Percentiles rank a stretch among this genome's conserved stretches.
These are phyloP conservation scores for Ophion obscuratus DNA, from an alignment of 2,888 invertebrate genomes.

Conservation along the genomic window DNA sequence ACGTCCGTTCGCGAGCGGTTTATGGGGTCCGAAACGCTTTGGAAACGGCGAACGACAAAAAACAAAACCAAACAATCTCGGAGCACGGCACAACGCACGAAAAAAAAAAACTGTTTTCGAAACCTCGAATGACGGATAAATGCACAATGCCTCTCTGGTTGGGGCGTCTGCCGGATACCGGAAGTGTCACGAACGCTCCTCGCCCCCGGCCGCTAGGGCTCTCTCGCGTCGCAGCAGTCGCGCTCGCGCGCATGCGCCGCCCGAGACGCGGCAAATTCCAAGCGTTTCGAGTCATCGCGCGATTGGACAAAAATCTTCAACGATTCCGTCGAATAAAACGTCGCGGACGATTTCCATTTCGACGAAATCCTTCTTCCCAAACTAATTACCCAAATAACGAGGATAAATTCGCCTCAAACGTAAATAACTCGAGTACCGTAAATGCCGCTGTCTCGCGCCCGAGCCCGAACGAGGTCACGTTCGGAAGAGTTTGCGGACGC, in stretches of 20 bases:
- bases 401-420: not conserved
- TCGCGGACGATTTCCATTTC: not conserved
- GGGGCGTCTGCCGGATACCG: constrained; percentile 73
- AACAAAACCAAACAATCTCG: constrained; percentile 23
- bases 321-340: not conserved
- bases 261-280: constrained; percentile 21
- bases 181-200: constrained; percentile 57
- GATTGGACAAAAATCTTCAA: not conserved
- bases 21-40: not conserved
- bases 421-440: not conserved
- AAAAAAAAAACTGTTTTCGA: constrained; percentile 30
- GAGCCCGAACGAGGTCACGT: not conserved
- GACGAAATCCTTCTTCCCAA: not conserved
- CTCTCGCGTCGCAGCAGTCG: not conserved
- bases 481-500: not conserved
- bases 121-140: constrained; percentile 45
- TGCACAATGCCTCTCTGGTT: constrained; percentile 54
- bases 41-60: not conserved
- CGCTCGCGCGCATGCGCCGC: constrained; percentile 48
- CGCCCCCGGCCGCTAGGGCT: constrained; percentile 6
- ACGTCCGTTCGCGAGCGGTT: not conserved
- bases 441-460: not conserved
- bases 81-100: not conserved
- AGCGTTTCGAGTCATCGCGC: not conserved
- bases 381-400: not conserved